A percentile compares a stretch with the other conserved stretches of the same genome.
These are phyloP conservation scores for Brachionus sp. DNA, from an alignment of 1,140 invertebrate species.

Conservation along the genomic window DNA sequence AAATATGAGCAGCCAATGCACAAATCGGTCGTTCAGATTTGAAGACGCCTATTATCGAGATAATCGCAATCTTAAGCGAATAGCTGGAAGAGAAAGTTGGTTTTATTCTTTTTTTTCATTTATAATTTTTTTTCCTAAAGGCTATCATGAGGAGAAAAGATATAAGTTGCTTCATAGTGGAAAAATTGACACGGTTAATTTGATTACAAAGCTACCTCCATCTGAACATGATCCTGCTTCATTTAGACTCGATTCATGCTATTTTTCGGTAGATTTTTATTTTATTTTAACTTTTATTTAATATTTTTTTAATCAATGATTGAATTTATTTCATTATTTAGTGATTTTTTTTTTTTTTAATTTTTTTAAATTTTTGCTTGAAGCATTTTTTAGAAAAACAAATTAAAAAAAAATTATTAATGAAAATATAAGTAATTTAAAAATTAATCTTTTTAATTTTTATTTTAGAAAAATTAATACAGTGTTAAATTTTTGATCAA, in stretches of 20 bases:
- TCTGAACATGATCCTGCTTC: constrained; percentile 25
- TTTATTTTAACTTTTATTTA: too few relatives aligned
- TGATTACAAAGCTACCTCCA: constrained; percentile 21
- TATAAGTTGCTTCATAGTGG: not conserved
- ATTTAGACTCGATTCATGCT: constrained; percentile 20
- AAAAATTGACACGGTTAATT: constrained; percentile 28
- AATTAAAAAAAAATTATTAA: too few relatives aligned
- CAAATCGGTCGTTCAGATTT: not conserved
- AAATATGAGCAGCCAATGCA: not conserved
- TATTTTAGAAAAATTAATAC: too few relatives aligned
- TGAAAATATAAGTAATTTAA: too few relatives aligned
- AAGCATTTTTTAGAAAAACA: too few relatives aligned
- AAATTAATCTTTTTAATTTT: too few relatives aligned
- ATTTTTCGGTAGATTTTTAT: not conserved
- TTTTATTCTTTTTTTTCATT: not conserved
- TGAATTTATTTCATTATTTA: too few relatives aligned
- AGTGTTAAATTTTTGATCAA: too few relatives aligned
- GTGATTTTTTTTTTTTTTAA: too few relatives aligned
- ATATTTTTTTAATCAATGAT: too few relatives aligned
- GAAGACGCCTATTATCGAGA: constrained; percentile 6
- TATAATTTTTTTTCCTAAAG: not conserved
- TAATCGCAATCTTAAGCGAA: not conserved
- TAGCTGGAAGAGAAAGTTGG: not conserved
- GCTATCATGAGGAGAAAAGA: constrained; percentile 17
- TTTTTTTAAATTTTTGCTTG: too few relatives aligned